Conservation (phyloP, 2,113 vertebrate genomes). For the Cyprinodon variegatus region DNA sequence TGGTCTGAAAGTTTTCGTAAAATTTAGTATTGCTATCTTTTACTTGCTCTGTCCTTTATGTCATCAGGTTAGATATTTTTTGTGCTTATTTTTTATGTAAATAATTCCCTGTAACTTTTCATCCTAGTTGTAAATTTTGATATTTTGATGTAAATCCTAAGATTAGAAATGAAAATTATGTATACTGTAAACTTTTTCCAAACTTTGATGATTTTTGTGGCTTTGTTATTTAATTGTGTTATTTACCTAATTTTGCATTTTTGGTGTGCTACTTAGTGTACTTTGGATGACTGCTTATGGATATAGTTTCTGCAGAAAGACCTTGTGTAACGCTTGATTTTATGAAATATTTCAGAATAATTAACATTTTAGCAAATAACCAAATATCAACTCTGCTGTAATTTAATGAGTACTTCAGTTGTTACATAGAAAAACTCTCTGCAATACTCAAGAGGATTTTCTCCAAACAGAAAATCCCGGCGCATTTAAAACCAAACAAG, state of each 20-base stretch:
- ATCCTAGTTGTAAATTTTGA: not conserved
- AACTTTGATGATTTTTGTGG: not conserved
- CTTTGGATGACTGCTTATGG: not conserved
- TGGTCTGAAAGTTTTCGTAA: not conserved
- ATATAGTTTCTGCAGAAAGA: not conserved
- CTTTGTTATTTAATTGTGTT: not conserved
- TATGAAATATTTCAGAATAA: not conserved
- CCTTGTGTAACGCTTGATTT: not conserved
- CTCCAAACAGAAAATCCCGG: no score
- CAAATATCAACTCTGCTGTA: not conserved
- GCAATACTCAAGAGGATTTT: not conserved
- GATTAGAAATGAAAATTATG: not conserved
- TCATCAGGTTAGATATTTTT: no score
- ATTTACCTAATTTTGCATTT: no score
- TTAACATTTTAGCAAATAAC: not conserved
- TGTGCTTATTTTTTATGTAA: not conserved
- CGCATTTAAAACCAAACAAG: no score
- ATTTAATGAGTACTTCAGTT: not conserved
- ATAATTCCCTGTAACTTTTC: not conserved
- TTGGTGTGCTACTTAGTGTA: no score
- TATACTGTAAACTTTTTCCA: not conserved
- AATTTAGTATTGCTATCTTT: not conserved
- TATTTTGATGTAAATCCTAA: not conserved
- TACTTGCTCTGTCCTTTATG: no score
- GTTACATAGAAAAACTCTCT: no score